Base-by-base conservation (phyloP, 2,113 vertebrate genomes). In the Narcine bancroftii region DNA sequence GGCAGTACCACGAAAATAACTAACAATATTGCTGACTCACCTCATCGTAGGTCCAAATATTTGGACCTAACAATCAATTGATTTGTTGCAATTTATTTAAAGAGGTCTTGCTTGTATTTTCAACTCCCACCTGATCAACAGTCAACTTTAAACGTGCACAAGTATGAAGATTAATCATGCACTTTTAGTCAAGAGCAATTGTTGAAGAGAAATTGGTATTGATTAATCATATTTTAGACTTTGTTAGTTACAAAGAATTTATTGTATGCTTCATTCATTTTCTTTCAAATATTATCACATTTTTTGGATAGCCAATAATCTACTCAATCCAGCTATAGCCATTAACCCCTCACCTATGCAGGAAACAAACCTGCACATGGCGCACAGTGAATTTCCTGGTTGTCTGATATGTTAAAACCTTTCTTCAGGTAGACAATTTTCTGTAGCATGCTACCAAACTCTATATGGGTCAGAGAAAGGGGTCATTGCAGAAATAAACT, bases 391-490 rank as follows among this genome's bases (percentile, higher is more conserved):
- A 91, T 91, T 91, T 91, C 42, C 65, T 47, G 65, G 65, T 87
- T 63, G 56, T 87, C 81, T n/a, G 42, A 69, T 24, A 69, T 69
- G 63, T 91, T 47, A 66, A 69, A 33, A 63, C 63, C 42, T 69
- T 69, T 42, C 36, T 47, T 26, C 69, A 91, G 89, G 26, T 19
- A 69, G 63, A 65, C 39, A 69, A 91, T 69, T 91, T 66, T 91
- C 89, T 91, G 39, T 42, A 33, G 89, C 89, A 69, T 91, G 89
- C 89, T 91, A 69, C 65, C 89, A 91, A 91, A 91, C 66, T 39
- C 29, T 91, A 91, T 69, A 91, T 45, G 66, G 89, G 42, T 91
- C 89, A 91, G 89, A 69, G 89, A 91, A 91, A 91, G 65, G 89
- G 89, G 89, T 29, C 24, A 29, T 65, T 69, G 65, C 89, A 91